These are phyloP conservation scores for Macrochelys suwanniensis DNA, from an alignment of 2,797 vertebrate genomes.

Conservation along the genomic window DNA sequence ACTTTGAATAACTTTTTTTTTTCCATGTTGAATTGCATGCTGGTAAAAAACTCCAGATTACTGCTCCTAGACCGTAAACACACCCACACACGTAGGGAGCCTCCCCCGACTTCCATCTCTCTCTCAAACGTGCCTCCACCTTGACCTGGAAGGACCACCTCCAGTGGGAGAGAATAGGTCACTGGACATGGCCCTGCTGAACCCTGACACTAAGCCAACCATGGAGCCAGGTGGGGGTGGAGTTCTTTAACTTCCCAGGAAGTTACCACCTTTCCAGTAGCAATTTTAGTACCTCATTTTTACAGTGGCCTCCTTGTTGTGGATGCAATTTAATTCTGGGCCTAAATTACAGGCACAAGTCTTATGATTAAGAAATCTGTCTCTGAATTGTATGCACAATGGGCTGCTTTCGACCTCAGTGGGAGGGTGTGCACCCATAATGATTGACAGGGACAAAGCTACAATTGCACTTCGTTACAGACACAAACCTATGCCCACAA, in stretches of 20 bases:
- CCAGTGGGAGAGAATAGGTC: not conserved
- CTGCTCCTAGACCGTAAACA: accelerated
- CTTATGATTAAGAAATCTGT: not conserved
- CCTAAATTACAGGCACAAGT: accelerated
- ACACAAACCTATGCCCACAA: not conserved
- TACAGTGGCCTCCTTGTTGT: accelerated
- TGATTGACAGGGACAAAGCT: accelerated
- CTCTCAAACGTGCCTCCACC: accelerated
- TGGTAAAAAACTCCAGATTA: accelerated
- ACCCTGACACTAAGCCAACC: accelerated
- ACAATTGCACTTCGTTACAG: not conserved
- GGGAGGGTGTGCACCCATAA: not conserved
- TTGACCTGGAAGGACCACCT: not conserved
- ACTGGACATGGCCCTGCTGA: accelerated
- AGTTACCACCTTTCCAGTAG: not conserved
- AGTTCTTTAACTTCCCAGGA: not conserved
- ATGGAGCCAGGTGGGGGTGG: accelerated
- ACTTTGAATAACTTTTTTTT: not conserved
- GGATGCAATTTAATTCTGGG: not conserved
- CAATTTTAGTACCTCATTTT: not conserved
- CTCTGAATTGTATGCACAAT: not conserved
- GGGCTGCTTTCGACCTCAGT: not conserved
- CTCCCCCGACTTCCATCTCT: not conserved
- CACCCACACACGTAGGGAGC: not conserved
- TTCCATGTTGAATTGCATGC: accelerated